Evolutionary conservation across 2,113 vertebrate genomes (phyloP), one percentile per base, ranked within the genome.

Genomic region (Pachycephala philippinensis): DNA sequence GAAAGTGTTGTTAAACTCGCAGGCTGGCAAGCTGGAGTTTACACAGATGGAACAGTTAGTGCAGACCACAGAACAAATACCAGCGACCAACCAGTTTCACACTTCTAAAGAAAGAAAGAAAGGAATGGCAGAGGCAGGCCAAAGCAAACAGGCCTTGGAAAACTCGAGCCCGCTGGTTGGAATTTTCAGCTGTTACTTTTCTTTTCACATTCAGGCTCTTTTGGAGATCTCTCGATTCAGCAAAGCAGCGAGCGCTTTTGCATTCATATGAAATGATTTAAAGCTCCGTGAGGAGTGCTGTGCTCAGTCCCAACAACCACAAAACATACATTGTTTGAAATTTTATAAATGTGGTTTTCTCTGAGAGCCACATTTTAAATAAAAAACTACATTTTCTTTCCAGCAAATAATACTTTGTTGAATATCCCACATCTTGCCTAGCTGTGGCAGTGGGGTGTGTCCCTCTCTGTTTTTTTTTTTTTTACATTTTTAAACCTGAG

Each of bases 11-110:
- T 97, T 97, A 78, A 96, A 95, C 94, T 89, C 95, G 95, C 96
- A 76, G 83, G 94, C 87, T 98, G 98, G 98, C 98, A 97, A 86
- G 93, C 74, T 4, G 40, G 96, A 98, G 98, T 98, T 98, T 98
- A 97, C 97, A 98, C 98, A 98, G 98, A 98, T 98, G 98, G 98
- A 98, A 98, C 97, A 98, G 98, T 98, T 98, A 98, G 98, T 69
- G 44, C 95, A 97, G 97, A 98, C 98, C 98, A 87, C 98, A 98
- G 98, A 97, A 95, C 97, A 98, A 98, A 98, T 98, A 98, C 98
- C 98, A 98, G 97, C 97, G 23, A 98, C 97, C 97, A 97, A 98
- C 97, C 98, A 97, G 97, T 97, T 98, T 98, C 98, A 98, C 98
- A 98, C 98, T 98, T 98, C 97, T 97, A 98, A 98, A 98, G 97